Evolutionary conservation across 2,888 invertebrate species (phyloP), one percentile per base, ranked within the genome.

Genomic region (Apotomis capreana): DNA sequence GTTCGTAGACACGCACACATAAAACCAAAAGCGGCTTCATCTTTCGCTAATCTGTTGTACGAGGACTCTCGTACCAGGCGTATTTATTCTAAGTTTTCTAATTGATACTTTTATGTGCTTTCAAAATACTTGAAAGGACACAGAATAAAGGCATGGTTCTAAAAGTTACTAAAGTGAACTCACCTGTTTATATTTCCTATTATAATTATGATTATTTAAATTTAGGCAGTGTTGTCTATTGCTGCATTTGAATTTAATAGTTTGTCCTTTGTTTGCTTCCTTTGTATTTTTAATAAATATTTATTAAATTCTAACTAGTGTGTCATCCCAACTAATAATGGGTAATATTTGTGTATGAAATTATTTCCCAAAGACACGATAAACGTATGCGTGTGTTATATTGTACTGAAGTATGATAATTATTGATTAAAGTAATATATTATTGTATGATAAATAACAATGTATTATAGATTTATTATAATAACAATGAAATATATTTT

Each of bases 391-490:
- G 63, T 63, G 68, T 58, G 52, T 59, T 15, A 63, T 55, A 51
- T 26, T 58, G 58, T 69, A 70, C 62, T 74, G 69, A 67, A 37
- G 63, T 57, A 62, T 68, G 59, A 68, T 60, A 73, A 68, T 40
- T 68, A 68, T 49, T 73, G 63, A 68, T 76, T 78, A 77, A 76
- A 76, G 75, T 78, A 80, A 79, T 79, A 74, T 78, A 75, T 75
- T 71, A 79, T 77, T 61, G 67, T 67, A 70, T 70, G 37, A 78
- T 81, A 79, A 78, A 78, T 80, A 77, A 78, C 75, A 78, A 77
- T 84, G 83, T 84, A 84, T 81, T 80, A 83, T 82, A 84, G 79
- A 80, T 81, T 83, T 81, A 82, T 81, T 77, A 80, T 77, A 58
- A 80, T 77, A 64, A 64, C 68, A 63, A 75, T 72, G 52, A 78